These are phyloP conservation scores for Pegea sp. DNA, from an alignment of 23 tunicate species.

Conservation along the genomic window DNA sequence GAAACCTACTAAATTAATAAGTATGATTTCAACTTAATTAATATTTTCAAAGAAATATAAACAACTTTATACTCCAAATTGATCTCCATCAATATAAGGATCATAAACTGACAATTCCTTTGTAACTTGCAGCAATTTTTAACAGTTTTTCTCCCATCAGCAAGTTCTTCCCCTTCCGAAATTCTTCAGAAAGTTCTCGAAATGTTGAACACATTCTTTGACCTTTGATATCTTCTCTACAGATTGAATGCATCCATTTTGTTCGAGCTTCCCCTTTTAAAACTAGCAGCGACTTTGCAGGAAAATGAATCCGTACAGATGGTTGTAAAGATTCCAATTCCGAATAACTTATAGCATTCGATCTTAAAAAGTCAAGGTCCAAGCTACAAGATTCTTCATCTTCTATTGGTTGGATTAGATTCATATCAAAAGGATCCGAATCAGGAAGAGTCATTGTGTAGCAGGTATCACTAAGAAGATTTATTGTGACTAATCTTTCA, in stretches of 20 bases:
- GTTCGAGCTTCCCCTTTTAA: constrained; percentile 53
- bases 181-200: constrained; percentile 53
- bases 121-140: constrained; percentile 27
- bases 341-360: background rate
- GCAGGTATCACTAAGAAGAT: constrained; percentile 56
- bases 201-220: constrained; percentile 75
- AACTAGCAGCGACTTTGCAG: constrained; percentile 30
- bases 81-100: no score
- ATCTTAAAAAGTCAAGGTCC: background rate
- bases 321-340: background rate
- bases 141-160: constrained; percentile 19
- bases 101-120: constrained; percentile 50
- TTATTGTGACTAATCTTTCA: constrained; percentile 54
- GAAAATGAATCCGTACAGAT: constrained; percentile 38
- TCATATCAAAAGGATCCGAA: background rate
- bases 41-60: no score
- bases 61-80: no score
- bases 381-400: no score
- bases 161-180: constrained; percentile 13
- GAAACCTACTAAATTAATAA: no score
- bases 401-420: no score
- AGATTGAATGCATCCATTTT: constrained; percentile 77
- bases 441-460: constrained; percentile 35
- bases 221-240: constrained; percentile 38
- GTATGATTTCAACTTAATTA: no score